Conservation (phyloP, 2,797 vertebrate genomes). For the Balearica regulorum region DNA sequence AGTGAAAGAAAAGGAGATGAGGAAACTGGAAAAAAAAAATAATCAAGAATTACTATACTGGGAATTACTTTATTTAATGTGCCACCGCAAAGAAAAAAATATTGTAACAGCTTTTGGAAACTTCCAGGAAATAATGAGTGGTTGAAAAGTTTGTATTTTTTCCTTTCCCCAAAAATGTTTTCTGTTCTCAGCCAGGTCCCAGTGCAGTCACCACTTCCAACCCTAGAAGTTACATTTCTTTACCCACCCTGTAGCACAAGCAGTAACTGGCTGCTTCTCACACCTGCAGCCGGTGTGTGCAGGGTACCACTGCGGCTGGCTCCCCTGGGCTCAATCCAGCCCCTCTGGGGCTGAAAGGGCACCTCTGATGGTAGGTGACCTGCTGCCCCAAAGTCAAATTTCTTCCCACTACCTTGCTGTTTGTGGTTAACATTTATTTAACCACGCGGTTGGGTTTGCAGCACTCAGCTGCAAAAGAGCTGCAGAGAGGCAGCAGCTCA, state of each 20-base stretch:
- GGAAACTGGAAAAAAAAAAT: not conserved
- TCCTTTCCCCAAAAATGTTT: rapidly evolving
- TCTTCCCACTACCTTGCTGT: not conserved
- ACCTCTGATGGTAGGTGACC: not conserved
- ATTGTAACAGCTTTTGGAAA: not conserved
- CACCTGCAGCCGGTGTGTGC: not conserved
- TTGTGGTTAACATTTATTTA: not conserved
- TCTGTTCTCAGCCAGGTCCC: not conserved
- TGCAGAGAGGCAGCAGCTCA: not conserved
- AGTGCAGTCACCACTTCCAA: not conserved
- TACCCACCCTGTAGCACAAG: not conserved
- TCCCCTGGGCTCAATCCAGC: rapidly evolving
- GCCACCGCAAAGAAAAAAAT: not conserved
- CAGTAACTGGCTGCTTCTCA: not conserved
- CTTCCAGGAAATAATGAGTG: not conserved
- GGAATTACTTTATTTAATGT: not conserved
- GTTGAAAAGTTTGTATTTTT: not conserved
- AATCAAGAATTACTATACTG: not conserved
- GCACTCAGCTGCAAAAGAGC: not conserved
- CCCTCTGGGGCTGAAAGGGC: not conserved
- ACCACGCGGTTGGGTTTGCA: rapidly evolving
- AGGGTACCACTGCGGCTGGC: rapidly evolving
- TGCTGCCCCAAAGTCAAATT: not conserved
- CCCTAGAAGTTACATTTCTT: not conserved
- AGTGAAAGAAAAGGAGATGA: not conserved